Evolutionary conservation across 2,888 invertebrate species (phyloP).

Genomic region (Epistrophella euchroma): DNA sequence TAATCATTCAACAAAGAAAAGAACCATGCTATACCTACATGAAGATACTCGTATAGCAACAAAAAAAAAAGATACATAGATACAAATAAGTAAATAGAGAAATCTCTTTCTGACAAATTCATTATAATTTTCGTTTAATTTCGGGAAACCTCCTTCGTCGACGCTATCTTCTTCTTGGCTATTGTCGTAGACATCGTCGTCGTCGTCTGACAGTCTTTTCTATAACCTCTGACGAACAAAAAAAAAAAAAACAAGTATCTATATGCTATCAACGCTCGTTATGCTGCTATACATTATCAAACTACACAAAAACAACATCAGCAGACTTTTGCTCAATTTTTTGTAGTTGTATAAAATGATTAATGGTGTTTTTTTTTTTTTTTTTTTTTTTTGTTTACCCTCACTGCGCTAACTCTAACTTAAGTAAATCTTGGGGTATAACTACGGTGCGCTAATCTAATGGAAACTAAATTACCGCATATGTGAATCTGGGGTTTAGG

Average conservation of each 20-base stretch:
- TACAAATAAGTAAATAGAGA: slow-evolving; percentile 68
- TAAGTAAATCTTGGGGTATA: slow-evolving; percentile 55
- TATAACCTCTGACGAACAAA: slow-evolving; percentile 19
- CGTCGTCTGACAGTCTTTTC: slow-evolving; percentile 30
- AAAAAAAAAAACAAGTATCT: slow-evolving; percentile 33
- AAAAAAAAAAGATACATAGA: slow-evolving; percentile 31
- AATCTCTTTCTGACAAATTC: slow-evolving; percentile 71
- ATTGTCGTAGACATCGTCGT: slow-evolving; percentile 70
- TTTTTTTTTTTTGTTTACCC: slow-evolving; percentile 33
- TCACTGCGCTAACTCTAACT: slow-evolving; percentile 39
- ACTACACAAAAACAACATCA: slow-evolving; percentile 29
- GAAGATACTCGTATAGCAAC: slow-evolving; percentile 20
- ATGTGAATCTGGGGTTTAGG: slow-evolving; percentile 42
- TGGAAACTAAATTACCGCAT: slow-evolving; percentile 75
- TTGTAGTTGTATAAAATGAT: slow-evolving; percentile 63
- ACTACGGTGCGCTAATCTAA: slow-evolving; percentile 70
- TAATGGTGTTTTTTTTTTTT: slow-evolving; percentile 52
- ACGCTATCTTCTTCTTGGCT: slow-evolving; percentile 65
- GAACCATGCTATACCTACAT: slow-evolving; percentile 27
- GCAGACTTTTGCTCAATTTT: slow-evolving; percentile 37
- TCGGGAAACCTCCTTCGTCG: slow-evolving; percentile 41
- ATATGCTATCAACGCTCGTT: slow-evolving; percentile 65
- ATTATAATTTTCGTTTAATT: slow-evolving; percentile 73
- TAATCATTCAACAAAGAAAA: slow-evolving; percentile 75
- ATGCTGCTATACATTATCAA: slow-evolving; percentile 55